phyloP scores from a whole-genome alignment of 1,140 invertebrate genomes.

The Drosophila nasuta region DNA sequence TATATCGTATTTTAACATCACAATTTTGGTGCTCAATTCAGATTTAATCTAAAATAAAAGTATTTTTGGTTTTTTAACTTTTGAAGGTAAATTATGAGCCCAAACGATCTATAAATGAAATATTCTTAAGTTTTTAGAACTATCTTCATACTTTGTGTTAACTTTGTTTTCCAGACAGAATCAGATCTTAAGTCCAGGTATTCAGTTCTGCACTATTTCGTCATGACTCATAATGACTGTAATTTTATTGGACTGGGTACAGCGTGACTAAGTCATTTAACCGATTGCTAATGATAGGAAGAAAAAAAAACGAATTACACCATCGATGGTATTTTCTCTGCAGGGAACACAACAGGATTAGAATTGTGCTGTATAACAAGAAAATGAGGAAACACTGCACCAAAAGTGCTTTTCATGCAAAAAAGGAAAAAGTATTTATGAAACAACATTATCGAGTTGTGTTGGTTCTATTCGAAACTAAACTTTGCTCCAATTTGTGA shows the following conservation, averaged over 20 bases:
- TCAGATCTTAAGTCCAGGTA: background rate
- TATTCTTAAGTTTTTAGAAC: no score
- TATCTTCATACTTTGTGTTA: no score
- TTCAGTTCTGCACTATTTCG: background rate
- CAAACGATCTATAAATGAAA: no score
- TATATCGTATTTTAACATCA: no score
- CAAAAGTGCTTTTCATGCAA: slow-evolving; percentile 75
- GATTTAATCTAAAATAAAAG: no score
- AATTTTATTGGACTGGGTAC: background rate
- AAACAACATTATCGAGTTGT: background rate
- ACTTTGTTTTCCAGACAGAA: background rate
- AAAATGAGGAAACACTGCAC: background rate
- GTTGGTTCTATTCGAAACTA: slow-evolving; percentile 8
- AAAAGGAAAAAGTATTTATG: background rate
- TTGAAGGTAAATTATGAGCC: no score
- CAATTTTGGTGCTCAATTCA: no score
- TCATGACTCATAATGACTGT: background rate
- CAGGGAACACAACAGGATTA: background rate
- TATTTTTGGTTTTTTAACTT: no score
- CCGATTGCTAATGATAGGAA: slow-evolving; percentile 1
- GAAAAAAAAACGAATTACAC: background rate
- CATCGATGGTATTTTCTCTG: background rate
- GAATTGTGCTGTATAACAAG: background rate
- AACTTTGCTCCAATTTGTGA: slow-evolving; percentile 9
- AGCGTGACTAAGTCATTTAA: slow-evolving; percentile 1